Percentiles rank a stretch among this genome's conserved stretches.
Conservation (phyloP, 2,888 invertebrate genomes). For the Augiades crinisus region DNA sequence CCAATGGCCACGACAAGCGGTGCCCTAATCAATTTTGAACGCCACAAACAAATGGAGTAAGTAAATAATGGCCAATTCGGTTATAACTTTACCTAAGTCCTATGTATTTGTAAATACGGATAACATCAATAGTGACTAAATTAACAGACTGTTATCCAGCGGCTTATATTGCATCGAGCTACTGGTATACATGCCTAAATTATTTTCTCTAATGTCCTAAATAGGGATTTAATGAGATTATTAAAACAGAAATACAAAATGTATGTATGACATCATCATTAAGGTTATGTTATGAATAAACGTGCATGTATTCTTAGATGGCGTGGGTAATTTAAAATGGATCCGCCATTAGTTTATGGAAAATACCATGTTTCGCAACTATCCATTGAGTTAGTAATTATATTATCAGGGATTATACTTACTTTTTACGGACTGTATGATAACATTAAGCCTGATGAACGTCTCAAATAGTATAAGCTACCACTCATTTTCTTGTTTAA, state of each 20-base stretch:
- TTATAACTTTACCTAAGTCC: conserved; percentile 7
- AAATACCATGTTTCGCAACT: conserved; percentile 7
- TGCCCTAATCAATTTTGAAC: conserved; percentile 52
- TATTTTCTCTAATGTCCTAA: not conserved
- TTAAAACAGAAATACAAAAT: not conserved
- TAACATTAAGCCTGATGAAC: conserved; percentile 24
- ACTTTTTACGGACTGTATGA: conserved; percentile 23
- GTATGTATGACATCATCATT: not conserved
- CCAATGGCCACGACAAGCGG: conserved; percentile 66
- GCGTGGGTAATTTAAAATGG: not conserved
- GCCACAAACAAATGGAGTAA: conserved; percentile 7
- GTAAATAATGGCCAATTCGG: conserved; percentile 3
- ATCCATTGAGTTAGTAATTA: conserved; percentile 18
- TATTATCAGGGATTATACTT: conserved; percentile 24
- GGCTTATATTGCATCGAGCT: not conserved
- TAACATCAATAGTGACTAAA: not conserved
- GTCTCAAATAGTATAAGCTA: conserved; percentile 25
- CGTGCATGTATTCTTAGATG: not conserved
- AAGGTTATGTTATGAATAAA: not conserved
- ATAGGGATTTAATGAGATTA: not conserved
- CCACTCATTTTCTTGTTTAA: conserved; percentile 24
- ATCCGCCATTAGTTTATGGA: not conserved
- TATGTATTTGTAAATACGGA: not conserved
- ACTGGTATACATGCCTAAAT: not conserved
- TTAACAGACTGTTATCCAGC: not conserved